Percentiles rank a stretch among this genome's conserved stretches.
These are phyloP conservation scores for Syrista parreyssii DNA, from an alignment of 2,888 invertebrate genomes.

Conservation along the genomic window DNA sequence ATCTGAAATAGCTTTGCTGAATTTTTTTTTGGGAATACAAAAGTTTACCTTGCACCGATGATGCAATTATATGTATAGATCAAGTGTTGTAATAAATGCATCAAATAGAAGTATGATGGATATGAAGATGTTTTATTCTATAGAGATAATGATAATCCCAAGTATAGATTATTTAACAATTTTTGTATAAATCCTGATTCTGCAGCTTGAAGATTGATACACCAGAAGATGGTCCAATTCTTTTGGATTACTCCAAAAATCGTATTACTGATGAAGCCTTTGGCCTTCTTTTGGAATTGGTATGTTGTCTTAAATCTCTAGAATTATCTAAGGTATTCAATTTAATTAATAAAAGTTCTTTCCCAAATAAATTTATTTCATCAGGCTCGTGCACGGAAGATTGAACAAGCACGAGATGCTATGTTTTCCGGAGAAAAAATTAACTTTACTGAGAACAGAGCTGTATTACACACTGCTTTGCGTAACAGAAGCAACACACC, in stretches of 20 bases:
- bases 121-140: conserved; percentile 8
- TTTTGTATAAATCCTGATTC: background rate
- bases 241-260: conserved; percentile 98
- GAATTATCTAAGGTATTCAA: background rate
- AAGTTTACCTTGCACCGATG: background rate
- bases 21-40: background rate
- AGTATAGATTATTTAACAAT: background rate
- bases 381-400: conserved; percentile 78
- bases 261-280: conserved; percentile 84
- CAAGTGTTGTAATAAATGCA: background rate
- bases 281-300: conserved; percentile 82
- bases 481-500: conserved; percentile 85
- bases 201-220: conserved; percentile 80
- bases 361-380: background rate
- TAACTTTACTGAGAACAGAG: conserved; percentile 96
- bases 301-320: conserved; percentile 54
- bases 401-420: conserved; percentile 87
- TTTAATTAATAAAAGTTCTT: background rate
- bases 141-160: background rate
- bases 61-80: background rate
- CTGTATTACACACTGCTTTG: conserved; percentile 94
- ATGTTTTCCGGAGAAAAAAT: conserved; percentile 97
- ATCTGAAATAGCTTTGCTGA: background rate
- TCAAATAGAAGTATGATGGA: conserved; percentile 7
- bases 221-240: conserved; percentile 88